Conservation (phyloP, 2,888 invertebrate species). For the Craniophora ligustri region DNA sequence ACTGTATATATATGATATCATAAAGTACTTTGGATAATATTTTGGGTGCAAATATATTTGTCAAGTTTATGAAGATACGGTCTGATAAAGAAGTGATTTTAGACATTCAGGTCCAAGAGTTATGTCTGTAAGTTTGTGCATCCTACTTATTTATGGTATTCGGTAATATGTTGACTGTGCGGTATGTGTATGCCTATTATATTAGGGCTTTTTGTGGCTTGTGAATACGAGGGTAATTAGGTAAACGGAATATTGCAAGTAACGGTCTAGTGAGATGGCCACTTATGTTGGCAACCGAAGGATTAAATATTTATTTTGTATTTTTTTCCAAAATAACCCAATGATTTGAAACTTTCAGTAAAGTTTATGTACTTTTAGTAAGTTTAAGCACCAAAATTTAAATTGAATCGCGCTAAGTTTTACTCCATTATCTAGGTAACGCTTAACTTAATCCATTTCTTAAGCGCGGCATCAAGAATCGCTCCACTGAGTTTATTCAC, state of each 20-base stretch:
- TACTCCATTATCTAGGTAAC: slow-evolving; percentile 36
- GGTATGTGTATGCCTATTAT: slow-evolving; percentile 51
- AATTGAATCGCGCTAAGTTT: slow-evolving; percentile 24
- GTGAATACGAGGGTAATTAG: slow-evolving; percentile 26
- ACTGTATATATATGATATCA: slow-evolving; percentile 39
- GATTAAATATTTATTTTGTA: no score
- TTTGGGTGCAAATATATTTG: slow-evolving; percentile 43
- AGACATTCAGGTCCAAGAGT: slow-evolving; percentile 62
- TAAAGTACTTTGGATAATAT: slow-evolving; percentile 29
- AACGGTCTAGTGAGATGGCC: slow-evolving; percentile 36
- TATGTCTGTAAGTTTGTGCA: slow-evolving; percentile 56
- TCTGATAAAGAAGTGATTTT: slow-evolving; percentile 69
- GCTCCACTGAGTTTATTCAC: slow-evolving; percentile 67
- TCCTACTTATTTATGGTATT: slow-evolving; percentile 57
- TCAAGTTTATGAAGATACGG: slow-evolving; percentile 69
- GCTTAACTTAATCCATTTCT: slow-evolving; percentile 69
- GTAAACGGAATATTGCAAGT: slow-evolving; percentile 36
- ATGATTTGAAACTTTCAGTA: no score
- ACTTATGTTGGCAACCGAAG: slow-evolving; percentile 16
- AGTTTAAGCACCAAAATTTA: slow-evolving; percentile 19
- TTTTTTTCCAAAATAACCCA: no score
- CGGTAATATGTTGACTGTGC: slow-evolving; percentile 49
- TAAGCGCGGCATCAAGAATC: slow-evolving; percentile 67
- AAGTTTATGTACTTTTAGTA: slow-evolving; percentile 3
- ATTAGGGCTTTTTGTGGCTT: slow-evolving; percentile 45